phyloP scores from a whole-genome alignment of 2,888 invertebrate species.

The Bombylius major region DNA sequence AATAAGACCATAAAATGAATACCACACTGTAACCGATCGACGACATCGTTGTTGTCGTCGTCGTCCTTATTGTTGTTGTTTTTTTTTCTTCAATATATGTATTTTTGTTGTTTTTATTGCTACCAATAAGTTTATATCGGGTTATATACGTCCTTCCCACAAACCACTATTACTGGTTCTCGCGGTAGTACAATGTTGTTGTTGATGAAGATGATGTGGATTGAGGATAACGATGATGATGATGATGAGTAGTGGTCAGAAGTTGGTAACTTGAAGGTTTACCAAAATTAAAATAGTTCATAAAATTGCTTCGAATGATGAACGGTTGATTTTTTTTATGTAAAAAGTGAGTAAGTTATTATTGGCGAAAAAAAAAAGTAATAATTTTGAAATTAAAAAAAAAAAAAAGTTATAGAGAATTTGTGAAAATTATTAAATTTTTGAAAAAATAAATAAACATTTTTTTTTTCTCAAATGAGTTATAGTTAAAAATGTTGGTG shows the following conservation, averaged over 20 bases:
- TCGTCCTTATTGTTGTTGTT: too few species aligned
- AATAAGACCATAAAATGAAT: not conserved
- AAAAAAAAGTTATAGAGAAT: too few species aligned
- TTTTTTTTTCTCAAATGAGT: too few species aligned
- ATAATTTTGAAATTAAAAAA: too few species aligned
- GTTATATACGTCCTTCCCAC: conserved; percentile 19
- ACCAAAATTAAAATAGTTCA: conserved; percentile 8
- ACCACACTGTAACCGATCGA: not conserved
- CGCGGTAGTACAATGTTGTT: conserved; percentile 26
- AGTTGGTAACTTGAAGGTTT: not conserved
- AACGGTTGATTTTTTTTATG: conserved; percentile 1
- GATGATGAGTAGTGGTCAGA: conserved; percentile 17
- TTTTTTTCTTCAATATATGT: too few species aligned
- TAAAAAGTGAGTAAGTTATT: too few species aligned
- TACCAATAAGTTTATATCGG: conserved; percentile 6
- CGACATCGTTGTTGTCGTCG: not conserved
- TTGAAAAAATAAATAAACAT: too few species aligned
- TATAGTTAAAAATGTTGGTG: too few species aligned
- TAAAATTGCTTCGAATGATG: conserved; percentile 8
- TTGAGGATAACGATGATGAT: not conserved
- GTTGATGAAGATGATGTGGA: conserved; percentile 17
- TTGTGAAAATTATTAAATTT: too few species aligned
- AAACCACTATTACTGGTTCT: conserved; percentile 39
- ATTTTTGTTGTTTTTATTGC: not conserved
- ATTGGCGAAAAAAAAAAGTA: too few species aligned